These are phyloP conservation scores for Phoxinus phoxinus DNA, from an alignment of 2,113 vertebrate species.

Conservation along the genomic window DNA sequence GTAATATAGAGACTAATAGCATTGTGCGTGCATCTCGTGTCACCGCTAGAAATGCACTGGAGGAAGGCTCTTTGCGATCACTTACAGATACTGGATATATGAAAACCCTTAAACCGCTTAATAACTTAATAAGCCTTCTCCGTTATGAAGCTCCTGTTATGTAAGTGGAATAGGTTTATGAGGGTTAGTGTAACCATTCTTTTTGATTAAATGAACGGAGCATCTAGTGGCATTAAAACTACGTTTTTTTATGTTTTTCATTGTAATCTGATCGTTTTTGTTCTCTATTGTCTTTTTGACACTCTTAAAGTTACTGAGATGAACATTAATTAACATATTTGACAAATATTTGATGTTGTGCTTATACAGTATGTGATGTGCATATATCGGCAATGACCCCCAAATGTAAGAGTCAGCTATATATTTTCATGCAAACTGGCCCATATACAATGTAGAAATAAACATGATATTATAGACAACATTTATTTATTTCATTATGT, in stretches of 20 bases:
- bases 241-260: background rate
- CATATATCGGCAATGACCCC: background rate
- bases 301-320: background rate
- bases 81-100: constrained; percentile 43
- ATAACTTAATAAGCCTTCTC: constrained; percentile 46
- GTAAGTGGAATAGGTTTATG: constrained; percentile 37
- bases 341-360: background rate
- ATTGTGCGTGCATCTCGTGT: constrained; percentile 48
- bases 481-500: background rate
- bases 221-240: background rate
- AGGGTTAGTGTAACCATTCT: constrained; percentile 29
- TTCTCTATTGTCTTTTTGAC: background rate
- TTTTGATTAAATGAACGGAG: constrained; percentile 25
- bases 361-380: background rate
- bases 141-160: constrained; percentile 39
- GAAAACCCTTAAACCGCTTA: constrained; percentile 41
- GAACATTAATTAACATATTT: background rate
- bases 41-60: constrained; percentile 36
- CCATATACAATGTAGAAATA: background rate
- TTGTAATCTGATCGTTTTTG: background rate
- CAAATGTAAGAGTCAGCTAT: background rate
- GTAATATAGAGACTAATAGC: constrained; percentile 56
- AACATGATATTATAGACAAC: background rate
- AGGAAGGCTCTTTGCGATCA: constrained; percentile 45
- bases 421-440: background rate